Evolutionary conservation across 1,140 invertebrate species (phyloP).

Genomic region (Zaprionus ghesquierei): DNA sequence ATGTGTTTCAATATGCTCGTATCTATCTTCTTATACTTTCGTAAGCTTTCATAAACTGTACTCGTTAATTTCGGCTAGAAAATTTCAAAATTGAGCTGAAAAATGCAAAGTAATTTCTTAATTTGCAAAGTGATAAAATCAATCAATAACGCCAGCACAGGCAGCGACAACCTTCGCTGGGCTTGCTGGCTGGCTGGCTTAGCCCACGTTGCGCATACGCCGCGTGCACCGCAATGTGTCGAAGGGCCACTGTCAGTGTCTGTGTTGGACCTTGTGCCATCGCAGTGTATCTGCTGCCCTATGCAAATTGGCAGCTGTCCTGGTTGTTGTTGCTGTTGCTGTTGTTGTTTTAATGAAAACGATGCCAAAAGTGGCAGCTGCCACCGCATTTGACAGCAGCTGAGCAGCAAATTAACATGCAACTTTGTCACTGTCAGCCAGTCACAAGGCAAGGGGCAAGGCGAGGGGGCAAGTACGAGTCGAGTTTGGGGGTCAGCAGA

Average conservation of each 20-base stretch:
- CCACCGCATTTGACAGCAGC: slow-evolving; percentile 34
- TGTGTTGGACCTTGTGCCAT: background rate
- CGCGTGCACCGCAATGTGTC: background rate
- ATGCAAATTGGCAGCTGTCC: slow-evolving; percentile 40
- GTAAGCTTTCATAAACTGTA: background rate
- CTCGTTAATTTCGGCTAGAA: too few relatives aligned
- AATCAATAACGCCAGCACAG: slow-evolving; percentile 28
- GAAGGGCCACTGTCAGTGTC: background rate
- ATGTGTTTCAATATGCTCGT: background rate
- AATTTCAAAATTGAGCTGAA: slow-evolving; percentile 3
- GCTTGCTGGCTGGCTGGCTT: background rate
- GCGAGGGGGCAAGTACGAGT: background rate
- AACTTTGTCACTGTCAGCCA: slow-evolving; percentile 32
- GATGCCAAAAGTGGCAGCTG: slow-evolving; percentile 46
- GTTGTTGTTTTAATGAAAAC: slow-evolving; percentile 42
- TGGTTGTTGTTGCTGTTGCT: slow-evolving; percentile 4
- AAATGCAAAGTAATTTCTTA: slow-evolving; percentile 11
- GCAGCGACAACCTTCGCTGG: too few relatives aligned
- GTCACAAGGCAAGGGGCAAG: background rate
- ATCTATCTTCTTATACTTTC: background rate
- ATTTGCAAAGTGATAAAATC: slow-evolving; percentile 29
- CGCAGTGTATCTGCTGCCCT: slow-evolving; percentile 16
- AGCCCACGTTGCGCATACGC: slow-evolving; percentile 23
- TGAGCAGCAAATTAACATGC: slow-evolving; percentile 39
- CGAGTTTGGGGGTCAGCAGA: background rate